Conservation (phyloP, 2,888 invertebrate genomes). For the Andrena dorsata region DNA sequence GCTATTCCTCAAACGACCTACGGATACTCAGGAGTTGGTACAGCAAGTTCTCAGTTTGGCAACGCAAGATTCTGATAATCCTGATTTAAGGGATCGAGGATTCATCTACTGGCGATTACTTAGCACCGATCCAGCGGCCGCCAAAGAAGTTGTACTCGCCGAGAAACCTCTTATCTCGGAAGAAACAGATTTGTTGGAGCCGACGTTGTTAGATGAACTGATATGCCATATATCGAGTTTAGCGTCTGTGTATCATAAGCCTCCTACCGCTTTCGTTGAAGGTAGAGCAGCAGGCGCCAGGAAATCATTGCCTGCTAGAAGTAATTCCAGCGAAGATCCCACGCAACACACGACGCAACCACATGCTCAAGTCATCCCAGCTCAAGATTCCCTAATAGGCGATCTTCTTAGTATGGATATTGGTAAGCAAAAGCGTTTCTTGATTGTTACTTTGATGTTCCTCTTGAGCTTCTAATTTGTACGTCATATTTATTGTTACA, state of each 20-base stretch:
- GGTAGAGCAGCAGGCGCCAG: slow-evolving; percentile 92
- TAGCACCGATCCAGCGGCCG: slow-evolving; percentile 99
- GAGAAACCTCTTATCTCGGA: slow-evolving; percentile 99
- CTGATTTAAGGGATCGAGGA: slow-evolving; percentile 98
- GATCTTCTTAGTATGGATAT: slow-evolving; percentile 99
- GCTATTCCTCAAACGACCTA: slow-evolving; percentile 98
- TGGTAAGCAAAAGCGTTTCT: slow-evolving; percentile 84
- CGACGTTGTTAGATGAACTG: slow-evolving; percentile 98
- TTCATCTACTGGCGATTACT: slow-evolving; percentile 99
- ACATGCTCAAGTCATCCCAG: slow-evolving; percentile 88
- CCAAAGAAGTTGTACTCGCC: slow-evolving; percentile 99
- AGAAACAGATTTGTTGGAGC: slow-evolving; percentile 99
- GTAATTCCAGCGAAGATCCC: slow-evolving; percentile 79
- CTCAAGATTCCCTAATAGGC: slow-evolving; percentile 97
- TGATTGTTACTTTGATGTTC: slow-evolving; percentile 7
- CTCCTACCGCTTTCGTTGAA: slow-evolving; percentile 99
- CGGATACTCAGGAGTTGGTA: slow-evolving; percentile 99
- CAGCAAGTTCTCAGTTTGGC: slow-evolving; percentile 97
- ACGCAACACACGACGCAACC: slow-evolving; percentile 73
- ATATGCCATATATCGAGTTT: slow-evolving; percentile 99
- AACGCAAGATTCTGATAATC: slow-evolving; percentile 98
- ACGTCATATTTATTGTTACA: slow-evolving; percentile 37
- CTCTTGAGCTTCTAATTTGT: background rate
- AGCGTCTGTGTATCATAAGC: slow-evolving; percentile 99
- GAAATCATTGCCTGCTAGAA: slow-evolving; percentile 91